Base-by-base conservation (phyloP, 2,797 vertebrate genomes). In the Sebastes kiyomatsui region DNA sequence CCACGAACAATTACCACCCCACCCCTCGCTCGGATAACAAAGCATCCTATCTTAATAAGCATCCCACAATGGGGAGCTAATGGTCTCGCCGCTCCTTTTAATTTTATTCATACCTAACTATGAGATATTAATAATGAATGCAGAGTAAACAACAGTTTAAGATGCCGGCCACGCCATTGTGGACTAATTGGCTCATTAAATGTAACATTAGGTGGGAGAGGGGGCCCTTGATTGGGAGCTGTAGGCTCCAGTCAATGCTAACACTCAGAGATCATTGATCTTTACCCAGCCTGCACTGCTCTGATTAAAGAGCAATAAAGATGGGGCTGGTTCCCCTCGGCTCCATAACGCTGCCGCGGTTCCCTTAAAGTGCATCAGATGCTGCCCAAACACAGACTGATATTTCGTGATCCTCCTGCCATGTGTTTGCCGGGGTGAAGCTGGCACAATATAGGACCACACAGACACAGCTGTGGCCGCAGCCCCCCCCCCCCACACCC, bases 181-280 rank as follows among this genome's bases (percentile, higher is more conserved):
- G 94, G 94, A 93, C 95, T 96, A 96, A 96, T 96, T 96, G 95
- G 94, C 95, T 96, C 95, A 95, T 96, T 96, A 96, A 95, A 94
- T 91, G 93, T 94, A 95, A 94, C 95, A 95, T 96, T 95, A 96
- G 95, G 94, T 94, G 94, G 92, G 91, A 95, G 93, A 94, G 90
- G 93, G 54, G 93, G 91, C 92, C 91, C 93, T 91, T 91, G 90
- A 94, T 94, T 93, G 94, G 94, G 93, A 94, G 95, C 89, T 94
- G 92, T 93, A 91, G 93, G 92, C 93, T 93, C 94, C 71, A 94
- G 94, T 95, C 95, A 93, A 93, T 95, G 94, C 92, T 94, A 90
- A 92, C 92, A 93, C 94, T 94, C 93, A 89, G 90, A 95, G 93
- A 94, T 92, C 95, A 96, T 96, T 95, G 96, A 96, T 96, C 95